Base-by-base conservation (phyloP, 2,797 vertebrate genomes). In the Apogon talboti region DNA sequence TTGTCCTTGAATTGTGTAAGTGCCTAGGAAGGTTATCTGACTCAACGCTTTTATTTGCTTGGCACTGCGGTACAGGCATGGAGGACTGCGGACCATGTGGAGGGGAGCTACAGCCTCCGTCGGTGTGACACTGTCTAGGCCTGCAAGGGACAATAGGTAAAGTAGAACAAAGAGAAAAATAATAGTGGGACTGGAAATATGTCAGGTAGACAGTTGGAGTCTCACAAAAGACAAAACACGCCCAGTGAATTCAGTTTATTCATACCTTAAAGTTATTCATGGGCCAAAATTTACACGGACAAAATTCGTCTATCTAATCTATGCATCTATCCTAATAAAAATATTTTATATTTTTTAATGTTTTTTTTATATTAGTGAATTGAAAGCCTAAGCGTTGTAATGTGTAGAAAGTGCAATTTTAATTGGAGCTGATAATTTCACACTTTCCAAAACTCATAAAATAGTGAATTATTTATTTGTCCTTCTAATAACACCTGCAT, bases 1-100 rank as follows among this genome's bases (percentile, higher is more conserved):
- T 92, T 93, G 93, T 91, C 92, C 91, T 94, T 94, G 92, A 89
- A 89, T 92, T 89, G 90, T 91, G 92, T 90, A 90, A 90, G 91
- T 89, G 90, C 87, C 74, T 85, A 51, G 80, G 87, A 91, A 93
- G 93, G 93, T 93, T 93, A 91, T 93, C 92, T 94, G 93, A 94
- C 93, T 94, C 92, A 81, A 93, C 90, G 89, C 79, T 93, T 93
- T 94, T 92, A 92, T 93, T 91, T 89, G 88, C 89, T 91, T 92
- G 91, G 85, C 93, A 93, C 93, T 94, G 93, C 93, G 86, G 92
- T 92, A 91, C 85, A 86, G 79, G 73, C 82, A 85, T 73, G 81
- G 84, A 86, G 85, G 87, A 92, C 92, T 93, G 92, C 91, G 88
- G 91, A 91, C 86, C 91, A 87, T 90, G 88, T 91, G 84, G 70